phyloP scores from a whole-genome alignment of 2,113 vertebrate genomes.

The Gadus chalcogrammus region DNA sequence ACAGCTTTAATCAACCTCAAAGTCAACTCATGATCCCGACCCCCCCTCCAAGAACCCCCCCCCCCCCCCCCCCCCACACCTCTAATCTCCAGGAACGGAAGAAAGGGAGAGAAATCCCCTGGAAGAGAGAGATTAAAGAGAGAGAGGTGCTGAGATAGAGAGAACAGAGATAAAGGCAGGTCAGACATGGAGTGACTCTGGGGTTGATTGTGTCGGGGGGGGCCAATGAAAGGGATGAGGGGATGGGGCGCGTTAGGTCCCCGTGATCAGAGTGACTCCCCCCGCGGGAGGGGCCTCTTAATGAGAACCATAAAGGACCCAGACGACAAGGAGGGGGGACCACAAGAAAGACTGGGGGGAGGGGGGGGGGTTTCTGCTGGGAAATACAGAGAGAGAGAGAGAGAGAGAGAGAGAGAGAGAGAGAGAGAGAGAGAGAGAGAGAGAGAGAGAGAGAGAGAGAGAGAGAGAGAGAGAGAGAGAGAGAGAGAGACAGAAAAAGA shows the following conservation, averaged over 20 bases:
- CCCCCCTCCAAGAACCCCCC: slow-evolving; percentile 11
- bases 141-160: slow-evolving; percentile 15
- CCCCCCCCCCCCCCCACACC: slow-evolving; percentile 21
- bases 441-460: slow-evolving; percentile 26
- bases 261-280: slow-evolving; percentile 68
- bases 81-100: slow-evolving; percentile 24
- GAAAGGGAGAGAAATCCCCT: slow-evolving; percentile 13
- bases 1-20: slow-evolving; percentile 48
- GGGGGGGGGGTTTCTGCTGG: not conserved
- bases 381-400: slow-evolving; percentile 22
- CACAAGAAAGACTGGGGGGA: not conserved
- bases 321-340: slow-evolving; percentile 29
- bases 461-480: slow-evolving; percentile 44
- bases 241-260: slow-evolving; percentile 65
- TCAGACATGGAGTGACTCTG: slow-evolving; percentile 39
- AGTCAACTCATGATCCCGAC: slow-evolving; percentile 54
- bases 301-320: slow-evolving; percentile 58
- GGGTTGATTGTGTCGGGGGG: slow-evolving; percentile 45
- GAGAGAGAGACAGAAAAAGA: slow-evolving; percentile 33
- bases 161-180: slow-evolving; percentile 20
- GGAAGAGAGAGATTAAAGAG: slow-evolving; percentile 44
- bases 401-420: too few species aligned
- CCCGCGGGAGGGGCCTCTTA: slow-evolving; percentile 60
- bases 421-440: too few species aligned
- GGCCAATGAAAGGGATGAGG: slow-evolving; percentile 48